Percentiles rank a stretch among this genome's conserved stretches.
These are phyloP conservation scores for Acronicta psi DNA, from an alignment of 2,888 invertebrate genomes.

Conservation along the genomic window DNA sequence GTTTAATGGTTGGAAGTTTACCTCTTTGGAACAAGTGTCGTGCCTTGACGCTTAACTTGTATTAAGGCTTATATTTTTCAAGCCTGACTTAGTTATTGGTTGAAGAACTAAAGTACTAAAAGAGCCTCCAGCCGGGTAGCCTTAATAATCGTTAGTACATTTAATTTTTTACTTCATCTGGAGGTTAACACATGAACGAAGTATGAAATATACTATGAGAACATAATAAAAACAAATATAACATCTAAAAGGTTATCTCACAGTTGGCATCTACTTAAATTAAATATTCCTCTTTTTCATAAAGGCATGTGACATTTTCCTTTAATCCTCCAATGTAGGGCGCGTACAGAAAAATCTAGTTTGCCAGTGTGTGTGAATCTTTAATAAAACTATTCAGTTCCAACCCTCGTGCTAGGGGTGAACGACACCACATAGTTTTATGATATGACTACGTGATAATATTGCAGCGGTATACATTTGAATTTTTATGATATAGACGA, in stretches of 20 bases:
- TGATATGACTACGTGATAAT: slow-evolving; percentile 51
- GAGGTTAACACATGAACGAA: too few relatives aligned
- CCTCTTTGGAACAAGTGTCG: not conserved
- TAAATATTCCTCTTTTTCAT: not conserved
- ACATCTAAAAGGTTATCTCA: too few relatives aligned
- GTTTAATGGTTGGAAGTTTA: slow-evolving; percentile 2
- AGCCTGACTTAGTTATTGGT: too few relatives aligned
- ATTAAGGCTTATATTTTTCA: too few relatives aligned
- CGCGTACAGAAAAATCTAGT: slow-evolving; percentile 30
- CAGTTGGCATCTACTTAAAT: not conserved
- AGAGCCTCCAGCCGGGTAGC: too few relatives aligned
- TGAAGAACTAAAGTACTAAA: too few relatives aligned
- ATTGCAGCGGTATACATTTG: slow-evolving; percentile 58
- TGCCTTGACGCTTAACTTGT: not conserved
- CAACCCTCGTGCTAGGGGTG: slow-evolving; percentile 46
- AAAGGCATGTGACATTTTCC: slow-evolving; percentile 4
- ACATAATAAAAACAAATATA: not conserved
- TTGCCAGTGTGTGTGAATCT: slow-evolving; percentile 45
- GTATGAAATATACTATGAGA: too few relatives aligned
- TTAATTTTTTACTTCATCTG: too few relatives aligned
- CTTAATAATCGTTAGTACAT: too few relatives aligned
- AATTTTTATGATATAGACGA: slow-evolving; percentile 68
- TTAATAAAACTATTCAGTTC: slow-evolving; percentile 54
- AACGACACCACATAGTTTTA: slow-evolving; percentile 57
- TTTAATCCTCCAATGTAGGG: slow-evolving; percentile 39